Evolutionary conservation across 2,888 invertebrate genomes (phyloP).

Genomic region (Erebia palarica): DNA sequence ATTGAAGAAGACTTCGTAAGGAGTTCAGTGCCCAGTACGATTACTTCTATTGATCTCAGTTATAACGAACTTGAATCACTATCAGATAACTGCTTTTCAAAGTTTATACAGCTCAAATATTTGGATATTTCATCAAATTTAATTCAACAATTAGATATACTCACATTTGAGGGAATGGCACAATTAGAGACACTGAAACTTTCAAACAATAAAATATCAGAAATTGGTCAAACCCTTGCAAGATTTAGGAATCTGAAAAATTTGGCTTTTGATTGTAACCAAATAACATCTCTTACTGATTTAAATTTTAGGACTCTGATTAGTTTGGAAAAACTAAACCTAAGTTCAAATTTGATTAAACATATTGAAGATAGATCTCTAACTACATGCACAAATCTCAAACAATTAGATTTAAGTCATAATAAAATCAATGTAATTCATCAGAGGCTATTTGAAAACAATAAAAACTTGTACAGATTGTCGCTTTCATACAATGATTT

Average conservation of each 20-base stretch:
- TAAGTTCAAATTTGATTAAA: constrained; percentile 31
- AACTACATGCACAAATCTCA: constrained; percentile 13
- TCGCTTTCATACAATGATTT: constrained; percentile 29
- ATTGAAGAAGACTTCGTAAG: constrained; percentile 11
- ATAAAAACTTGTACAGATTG: constrained; percentile 17
- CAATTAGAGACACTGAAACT: constrained; percentile 28
- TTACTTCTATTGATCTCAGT: constrained; percentile 32
- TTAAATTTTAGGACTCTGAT: constrained; percentile 26
- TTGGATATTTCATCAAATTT: constrained; percentile 34
- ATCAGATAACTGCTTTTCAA: constrained; percentile 30
- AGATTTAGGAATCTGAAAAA: constrained; percentile 32
- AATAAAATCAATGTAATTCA: constrained; percentile 28
- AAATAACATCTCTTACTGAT: constrained; percentile 25
- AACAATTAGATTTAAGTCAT: constrained; percentile 29
- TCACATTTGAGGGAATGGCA: constrained; percentile 34
- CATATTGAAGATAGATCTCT: constrained; percentile 28
- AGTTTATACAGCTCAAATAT: constrained; percentile 23
- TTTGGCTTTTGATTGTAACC: constrained; percentile 28
- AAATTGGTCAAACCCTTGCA: constrained; percentile 33
- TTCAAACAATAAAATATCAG: constrained; percentile 30
- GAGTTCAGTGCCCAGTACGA: neutral
- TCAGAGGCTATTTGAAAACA: constrained; percentile 23
- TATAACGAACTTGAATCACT: constrained; percentile 28
- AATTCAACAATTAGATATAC: constrained; percentile 28
- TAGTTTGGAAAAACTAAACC: constrained; percentile 24